Evolutionary conservation across 1,140 invertebrate genomes (phyloP).

Genomic region (Agrypnia vestita): DNA sequence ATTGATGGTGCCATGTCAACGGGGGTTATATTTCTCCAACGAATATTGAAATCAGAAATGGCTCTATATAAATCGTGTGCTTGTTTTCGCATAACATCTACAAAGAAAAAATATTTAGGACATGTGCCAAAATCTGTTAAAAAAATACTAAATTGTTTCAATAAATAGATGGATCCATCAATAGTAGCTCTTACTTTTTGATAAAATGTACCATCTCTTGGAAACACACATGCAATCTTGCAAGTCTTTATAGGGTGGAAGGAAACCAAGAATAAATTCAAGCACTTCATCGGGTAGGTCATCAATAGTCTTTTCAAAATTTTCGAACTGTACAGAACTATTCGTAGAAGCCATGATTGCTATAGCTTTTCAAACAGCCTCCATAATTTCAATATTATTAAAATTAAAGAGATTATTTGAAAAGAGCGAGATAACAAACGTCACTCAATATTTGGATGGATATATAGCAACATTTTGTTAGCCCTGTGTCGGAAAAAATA

Average conservation of each 20-base stretch:
- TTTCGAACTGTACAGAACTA: conserved; percentile 16
- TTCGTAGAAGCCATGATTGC: conserved; percentile 5
- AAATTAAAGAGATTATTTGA: conserved; percentile 32
- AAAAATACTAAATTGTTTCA: neutral
- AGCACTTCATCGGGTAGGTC: conserved; percentile 93
- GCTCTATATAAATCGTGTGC: conserved; percentile 80
- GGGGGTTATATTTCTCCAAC: conserved; percentile 77
- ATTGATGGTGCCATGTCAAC: conserved; percentile 79
- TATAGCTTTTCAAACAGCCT: neutral
- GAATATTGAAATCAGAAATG: conserved; percentile 79
- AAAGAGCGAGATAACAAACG: conserved; percentile 37
- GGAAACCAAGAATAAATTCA: conserved; percentile 90
- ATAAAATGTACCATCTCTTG: conserved; percentile 86
- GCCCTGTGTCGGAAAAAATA: neutral
- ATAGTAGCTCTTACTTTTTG: conserved; percentile 80
- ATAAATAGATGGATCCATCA: no score
- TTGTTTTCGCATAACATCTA: conserved; percentile 83
- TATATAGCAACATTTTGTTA: conserved; percentile 8
- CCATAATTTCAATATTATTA: conserved; percentile 25
- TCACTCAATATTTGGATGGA: conserved; percentile 41
- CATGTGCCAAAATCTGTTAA: neutral
- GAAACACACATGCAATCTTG: conserved; percentile 89
- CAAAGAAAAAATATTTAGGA: conserved; percentile 61
- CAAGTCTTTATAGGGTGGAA: conserved; percentile 93
- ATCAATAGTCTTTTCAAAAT: conserved; percentile 64